Evolutionary conservation across 2,113 vertebrate species (phyloP).

Genomic region (Rhinolophus ferrumequinum): DNA sequence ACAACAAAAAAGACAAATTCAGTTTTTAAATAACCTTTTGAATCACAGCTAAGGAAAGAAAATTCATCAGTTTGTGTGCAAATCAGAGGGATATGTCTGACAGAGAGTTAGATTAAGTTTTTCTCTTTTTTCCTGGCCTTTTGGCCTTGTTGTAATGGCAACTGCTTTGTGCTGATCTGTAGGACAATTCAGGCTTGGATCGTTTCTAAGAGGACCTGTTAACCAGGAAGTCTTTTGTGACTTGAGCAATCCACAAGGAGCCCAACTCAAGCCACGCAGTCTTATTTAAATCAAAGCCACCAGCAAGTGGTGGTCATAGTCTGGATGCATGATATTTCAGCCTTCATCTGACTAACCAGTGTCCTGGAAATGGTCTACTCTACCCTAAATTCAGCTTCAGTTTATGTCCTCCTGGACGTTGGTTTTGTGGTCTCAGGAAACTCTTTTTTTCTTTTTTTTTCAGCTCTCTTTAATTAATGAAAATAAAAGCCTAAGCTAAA

Average conservation of each 20-base stretch:
- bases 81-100: background rate
- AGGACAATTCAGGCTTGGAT: background rate
- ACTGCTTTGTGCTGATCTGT: background rate
- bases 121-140: background rate
- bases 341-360: background rate
- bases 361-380: background rate
- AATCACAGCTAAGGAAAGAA: slow-evolving; percentile 34
- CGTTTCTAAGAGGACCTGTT: slow-evolving; percentile 43
- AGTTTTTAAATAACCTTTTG: slow-evolving; percentile 29
- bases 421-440: slow-evolving; percentile 9
- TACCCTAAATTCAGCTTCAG: slow-evolving; percentile 16
- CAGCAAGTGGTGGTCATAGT: background rate
- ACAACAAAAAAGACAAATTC: background rate
- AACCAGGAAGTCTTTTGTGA: background rate
- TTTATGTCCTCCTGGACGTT: background rate
- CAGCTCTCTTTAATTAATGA: background rate
- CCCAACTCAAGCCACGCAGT: background rate
- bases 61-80: slow-evolving; percentile 6
- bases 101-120: background rate
- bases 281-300: background rate
- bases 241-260: background rate
- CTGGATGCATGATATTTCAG: background rate
- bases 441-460: background rate
- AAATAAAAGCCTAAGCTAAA: background rate
- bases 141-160: slow-evolving; percentile 10